Percentiles rank a stretch among this genome's conserved stretches.
Evolutionary conservation across 2,113 vertebrate genomes (phyloP).

Genomic region (Empidonax traillii): DNA sequence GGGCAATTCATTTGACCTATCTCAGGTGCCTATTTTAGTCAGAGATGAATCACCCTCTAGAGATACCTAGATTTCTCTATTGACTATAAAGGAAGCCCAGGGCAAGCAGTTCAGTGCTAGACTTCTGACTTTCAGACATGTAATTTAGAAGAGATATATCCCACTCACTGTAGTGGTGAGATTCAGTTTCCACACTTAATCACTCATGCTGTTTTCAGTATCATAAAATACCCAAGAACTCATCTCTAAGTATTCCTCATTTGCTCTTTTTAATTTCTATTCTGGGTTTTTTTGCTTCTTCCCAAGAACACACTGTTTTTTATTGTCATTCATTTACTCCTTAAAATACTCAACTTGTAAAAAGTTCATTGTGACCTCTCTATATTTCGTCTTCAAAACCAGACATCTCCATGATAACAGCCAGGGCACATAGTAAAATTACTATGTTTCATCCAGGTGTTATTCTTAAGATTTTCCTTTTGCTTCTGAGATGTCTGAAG

Average conservation of each 20-base stretch:
- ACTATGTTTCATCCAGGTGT: neutral
- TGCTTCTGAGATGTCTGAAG: neutral
- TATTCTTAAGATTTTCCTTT: conserved; percentile 14
- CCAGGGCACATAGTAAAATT: neutral
- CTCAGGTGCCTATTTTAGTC: conserved; percentile 33
- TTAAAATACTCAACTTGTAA: neutral
- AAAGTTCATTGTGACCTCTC: neutral
- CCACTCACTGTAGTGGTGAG: neutral
- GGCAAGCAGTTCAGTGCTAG: conserved; percentile 33
- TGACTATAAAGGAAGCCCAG: conserved; percentile 32
- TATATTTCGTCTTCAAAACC: neutral
- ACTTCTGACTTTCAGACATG: conserved; percentile 26
- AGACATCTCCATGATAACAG: neutral
- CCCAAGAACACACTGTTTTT: neutral
- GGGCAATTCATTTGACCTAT: conserved; percentile 53
- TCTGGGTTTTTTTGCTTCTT: neutral
- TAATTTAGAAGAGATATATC: conserved; percentile 27
- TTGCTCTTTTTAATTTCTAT: neutral
- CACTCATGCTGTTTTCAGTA: conserved; percentile 11
- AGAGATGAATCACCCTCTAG: conserved; percentile 39
- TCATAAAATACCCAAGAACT: neutral
- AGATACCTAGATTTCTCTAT: conserved; percentile 28
- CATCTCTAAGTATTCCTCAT: neutral
- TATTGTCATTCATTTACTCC: neutral
- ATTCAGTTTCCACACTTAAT: conserved; percentile 30